Conservation (phyloP, 1,140 invertebrate genomes). For the Cheumatopsyche charites region DNA sequence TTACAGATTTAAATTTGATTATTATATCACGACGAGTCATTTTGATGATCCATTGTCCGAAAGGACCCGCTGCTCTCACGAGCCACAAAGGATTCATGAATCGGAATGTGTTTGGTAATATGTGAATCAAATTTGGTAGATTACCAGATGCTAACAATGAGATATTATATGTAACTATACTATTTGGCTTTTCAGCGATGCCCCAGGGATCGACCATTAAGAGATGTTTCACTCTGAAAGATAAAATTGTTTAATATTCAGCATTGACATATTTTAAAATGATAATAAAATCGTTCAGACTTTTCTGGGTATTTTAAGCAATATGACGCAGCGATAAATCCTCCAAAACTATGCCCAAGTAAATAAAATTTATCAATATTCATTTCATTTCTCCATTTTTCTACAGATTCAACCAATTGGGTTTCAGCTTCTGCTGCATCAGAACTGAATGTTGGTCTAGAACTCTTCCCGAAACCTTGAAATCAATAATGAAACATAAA, state of each 20-base stretch:
- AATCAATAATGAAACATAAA: not conserved
- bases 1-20: slow-evolving; percentile 77
- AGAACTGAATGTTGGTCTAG: slow-evolving; percentile 81
- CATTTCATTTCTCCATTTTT: slow-evolving; percentile 93
- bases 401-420: slow-evolving; percentile 89
- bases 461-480: slow-evolving; percentile 90
- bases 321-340: slow-evolving; percentile 92
- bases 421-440: slow-evolving; percentile 83
- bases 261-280: too few species aligned
- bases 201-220: slow-evolving; percentile 98
- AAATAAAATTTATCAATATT: slow-evolving; percentile 88
- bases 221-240: slow-evolving; percentile 79
- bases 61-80: slow-evolving; percentile 86
- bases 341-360: slow-evolving; percentile 94
- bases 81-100: slow-evolving; percentile 92
- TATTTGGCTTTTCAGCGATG: slow-evolving; percentile 81
- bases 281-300: slow-evolving; percentile 51
- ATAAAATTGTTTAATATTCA: not conserved
- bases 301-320: slow-evolving; percentile 80
- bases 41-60: slow-evolving; percentile 85
- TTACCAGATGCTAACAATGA: too few species aligned
- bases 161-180: too few species aligned
- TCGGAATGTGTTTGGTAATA: slow-evolving; percentile 73
- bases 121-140: slow-evolving; percentile 80
- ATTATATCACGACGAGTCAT: slow-evolving; percentile 87